phyloP scores from a whole-genome alignment of 2,888 invertebrate genomes.

The Megastigmus dorsalis region DNA sequence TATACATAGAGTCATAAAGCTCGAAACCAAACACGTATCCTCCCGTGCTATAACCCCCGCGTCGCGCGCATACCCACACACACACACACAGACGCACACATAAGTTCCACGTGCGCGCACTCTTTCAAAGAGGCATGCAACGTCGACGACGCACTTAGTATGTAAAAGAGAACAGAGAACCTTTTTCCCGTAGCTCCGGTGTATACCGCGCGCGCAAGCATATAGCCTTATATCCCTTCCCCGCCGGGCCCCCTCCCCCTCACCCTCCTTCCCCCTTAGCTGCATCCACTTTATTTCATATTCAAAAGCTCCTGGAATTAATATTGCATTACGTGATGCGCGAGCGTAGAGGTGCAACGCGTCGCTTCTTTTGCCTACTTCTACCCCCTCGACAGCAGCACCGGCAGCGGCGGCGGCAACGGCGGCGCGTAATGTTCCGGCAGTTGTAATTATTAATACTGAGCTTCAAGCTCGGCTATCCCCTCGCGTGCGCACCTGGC shows the following conservation, averaged over 20 bases:
- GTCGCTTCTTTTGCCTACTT: neutral
- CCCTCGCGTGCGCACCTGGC: no score
- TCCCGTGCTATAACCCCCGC: no score
- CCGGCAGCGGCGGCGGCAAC: no score
- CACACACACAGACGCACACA: neutral
- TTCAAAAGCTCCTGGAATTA: slow-evolving; percentile 64
- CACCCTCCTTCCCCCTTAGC: neutral
- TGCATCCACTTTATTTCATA: slow-evolving; percentile 59
- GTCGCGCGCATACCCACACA: neutral
- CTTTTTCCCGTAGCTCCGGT: no score
- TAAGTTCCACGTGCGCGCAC: slow-evolving; percentile 17
- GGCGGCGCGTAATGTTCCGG: slow-evolving; percentile 11
- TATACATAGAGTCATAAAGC: slow-evolving; percentile 10
- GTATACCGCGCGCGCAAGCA: neutral
- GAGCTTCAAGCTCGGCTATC: neutral
- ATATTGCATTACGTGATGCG: slow-evolving; percentile 62
- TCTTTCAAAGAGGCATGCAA: slow-evolving; percentile 37
- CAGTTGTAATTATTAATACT: slow-evolving; percentile 46
- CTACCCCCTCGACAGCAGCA: neutral
- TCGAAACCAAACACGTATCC: neutral
- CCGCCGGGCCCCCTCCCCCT: neutral
- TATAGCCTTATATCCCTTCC: neutral
- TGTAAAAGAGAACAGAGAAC: slow-evolving; percentile 64
- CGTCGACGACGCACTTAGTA: slow-evolving; percentile 60
- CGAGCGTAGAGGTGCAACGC: slow-evolving; percentile 7